Percentiles rank a stretch among this genome's conserved stretches.
phyloP scores from a whole-genome alignment of 2,113 vertebrate genomes.

The Astur gentilis region DNA sequence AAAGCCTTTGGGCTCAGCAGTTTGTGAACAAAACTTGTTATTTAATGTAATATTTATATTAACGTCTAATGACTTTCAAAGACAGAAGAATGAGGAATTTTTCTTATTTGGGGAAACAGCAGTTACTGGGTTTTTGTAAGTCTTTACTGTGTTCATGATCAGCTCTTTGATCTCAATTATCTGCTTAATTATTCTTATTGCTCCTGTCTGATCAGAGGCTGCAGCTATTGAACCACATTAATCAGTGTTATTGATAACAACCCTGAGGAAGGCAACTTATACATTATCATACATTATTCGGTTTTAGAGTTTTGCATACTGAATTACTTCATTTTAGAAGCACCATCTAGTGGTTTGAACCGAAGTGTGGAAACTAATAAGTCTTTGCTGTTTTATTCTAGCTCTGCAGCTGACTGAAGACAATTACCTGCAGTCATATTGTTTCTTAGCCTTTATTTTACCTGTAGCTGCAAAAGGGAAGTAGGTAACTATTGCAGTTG shows the following conservation, averaged over 20 bases:
- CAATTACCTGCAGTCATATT: background rate
- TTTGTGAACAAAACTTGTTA: background rate
- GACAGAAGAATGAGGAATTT: background rate
- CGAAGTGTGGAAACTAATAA: background rate
- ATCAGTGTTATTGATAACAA: background rate
- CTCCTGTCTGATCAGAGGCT: background rate
- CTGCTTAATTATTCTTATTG: background rate
- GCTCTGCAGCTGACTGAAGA: background rate
- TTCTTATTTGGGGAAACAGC: background rate
- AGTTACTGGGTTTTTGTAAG: background rate
- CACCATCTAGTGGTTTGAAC: slow-evolving; percentile 59
- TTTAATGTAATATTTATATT: background rate
- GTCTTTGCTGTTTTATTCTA: background rate
- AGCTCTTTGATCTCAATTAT: background rate
- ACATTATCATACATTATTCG: background rate
- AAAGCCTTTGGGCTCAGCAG: background rate
- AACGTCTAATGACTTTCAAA: background rate
- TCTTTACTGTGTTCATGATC: background rate
- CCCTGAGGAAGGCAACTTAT: background rate
- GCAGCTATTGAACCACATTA: background rate
- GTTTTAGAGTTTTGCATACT: background rate
- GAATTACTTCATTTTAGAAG: slow-evolving; percentile 31
- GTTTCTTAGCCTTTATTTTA: background rate
- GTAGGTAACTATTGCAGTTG: background rate
- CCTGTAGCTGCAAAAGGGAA: background rate